A percentile compares a stretch with the other conserved stretches of the same genome.
Evolutionary conservation across 2,113 vertebrate genomes (phyloP).

Genomic region (Pogonocichla stellata): DNA sequence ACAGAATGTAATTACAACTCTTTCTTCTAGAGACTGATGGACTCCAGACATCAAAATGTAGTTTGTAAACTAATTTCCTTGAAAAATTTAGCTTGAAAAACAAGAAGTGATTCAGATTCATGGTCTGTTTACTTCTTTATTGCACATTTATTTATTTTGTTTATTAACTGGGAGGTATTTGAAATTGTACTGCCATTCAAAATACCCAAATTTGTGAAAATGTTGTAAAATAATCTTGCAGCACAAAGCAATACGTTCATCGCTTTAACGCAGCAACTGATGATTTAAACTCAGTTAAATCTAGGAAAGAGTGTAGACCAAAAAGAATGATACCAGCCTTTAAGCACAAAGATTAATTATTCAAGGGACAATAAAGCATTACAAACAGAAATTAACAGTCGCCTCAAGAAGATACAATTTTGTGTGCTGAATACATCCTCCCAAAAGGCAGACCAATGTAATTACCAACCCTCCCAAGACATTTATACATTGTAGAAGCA

Average conservation of each 20-base stretch:
- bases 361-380: not conserved
- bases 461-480: not conserved
- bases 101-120: slow-evolving; percentile 35
- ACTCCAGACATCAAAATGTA: slow-evolving; percentile 56
- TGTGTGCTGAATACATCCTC: not conserved
- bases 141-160: not conserved
- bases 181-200: slow-evolving; percentile 2
- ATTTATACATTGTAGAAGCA: not conserved
- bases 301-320: not conserved
- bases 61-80: slow-evolving; percentile 54
- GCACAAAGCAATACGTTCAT: not conserved
- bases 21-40: slow-evolving; percentile 49
- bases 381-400: not conserved
- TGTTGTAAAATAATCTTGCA: not conserved
- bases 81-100: slow-evolving; percentile 38
- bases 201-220: not conserved
- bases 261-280: not conserved
- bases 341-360: not conserved
- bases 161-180: slow-evolving; percentile 26
- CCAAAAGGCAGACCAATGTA: not conserved
- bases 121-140: slow-evolving; percentile 14
- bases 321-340: not conserved
- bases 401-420: not conserved
- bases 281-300: not conserved
- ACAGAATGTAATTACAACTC: slow-evolving; percentile 56